Conservation (phyloP, 2,113 vertebrate species). For the Dasyprocta punctata region DNA sequence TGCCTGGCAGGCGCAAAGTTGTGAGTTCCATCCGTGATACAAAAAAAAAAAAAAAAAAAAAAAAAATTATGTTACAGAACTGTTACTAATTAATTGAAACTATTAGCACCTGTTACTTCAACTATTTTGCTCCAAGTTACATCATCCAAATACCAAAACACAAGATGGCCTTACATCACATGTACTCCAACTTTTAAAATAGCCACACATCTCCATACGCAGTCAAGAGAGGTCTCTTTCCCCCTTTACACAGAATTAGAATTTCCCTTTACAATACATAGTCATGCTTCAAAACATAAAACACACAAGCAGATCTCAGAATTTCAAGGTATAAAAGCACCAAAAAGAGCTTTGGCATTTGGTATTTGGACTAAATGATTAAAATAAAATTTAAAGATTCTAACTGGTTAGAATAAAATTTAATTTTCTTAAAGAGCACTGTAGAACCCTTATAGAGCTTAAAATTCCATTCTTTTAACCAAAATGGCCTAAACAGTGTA, state of each 20-base stretch:
- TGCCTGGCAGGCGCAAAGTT: too few relatives aligned
- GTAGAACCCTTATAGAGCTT: neutral
- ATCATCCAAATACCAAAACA: neutral
- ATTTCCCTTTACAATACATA: neutral
- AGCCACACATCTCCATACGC: neutral
- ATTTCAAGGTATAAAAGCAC: conserved; percentile 29
- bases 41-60: too few relatives aligned
- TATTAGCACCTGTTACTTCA: neutral
- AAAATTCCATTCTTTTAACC: conserved; percentile 63
- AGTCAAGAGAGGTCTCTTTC: neutral
- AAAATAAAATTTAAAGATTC: too few relatives aligned
- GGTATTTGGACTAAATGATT: conserved; percentile 31
- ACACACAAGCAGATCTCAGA: conserved; percentile 22
- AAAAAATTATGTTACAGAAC: conserved; percentile 39
- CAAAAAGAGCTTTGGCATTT: neutral
- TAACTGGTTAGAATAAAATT: conserved; percentile 42
- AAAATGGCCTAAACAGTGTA: conserved; percentile 26
- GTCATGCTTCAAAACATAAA: conserved; percentile 23
- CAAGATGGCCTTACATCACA: neutral
- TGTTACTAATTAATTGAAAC: conserved; percentile 44
- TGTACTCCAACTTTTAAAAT: neutral
- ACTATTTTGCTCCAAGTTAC: neutral
- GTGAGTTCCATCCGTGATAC: too few relatives aligned
- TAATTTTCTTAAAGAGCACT: conserved; percentile 49
- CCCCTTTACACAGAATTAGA: neutral